Base-by-base conservation (phyloP, 2,888 invertebrate species). In the Drosophila pseudotalamancana region DNA sequence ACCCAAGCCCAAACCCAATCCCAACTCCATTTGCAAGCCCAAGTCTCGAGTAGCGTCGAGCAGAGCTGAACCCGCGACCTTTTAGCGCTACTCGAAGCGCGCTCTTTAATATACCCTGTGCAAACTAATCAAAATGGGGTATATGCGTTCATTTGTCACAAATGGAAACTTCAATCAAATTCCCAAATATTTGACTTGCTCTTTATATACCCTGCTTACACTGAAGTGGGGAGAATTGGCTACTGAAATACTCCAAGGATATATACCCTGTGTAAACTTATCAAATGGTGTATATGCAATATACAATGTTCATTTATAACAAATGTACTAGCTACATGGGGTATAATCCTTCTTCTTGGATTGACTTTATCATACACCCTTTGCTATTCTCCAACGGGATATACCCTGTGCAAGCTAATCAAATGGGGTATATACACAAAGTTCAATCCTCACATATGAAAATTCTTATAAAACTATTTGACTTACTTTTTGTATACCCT, bases 1-100 rank as follows among this genome's bases (percentile, higher is more conserved):
- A 23, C 25, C 25, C 45, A 6, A 42, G 5, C n/a, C n/a, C 16
- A 1, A 16, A 11, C 42, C 23, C 40, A 4, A 12, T 4, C 21
- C 12, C 39, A n/a, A 35, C n/a, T 42, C 27, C 27, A n/a, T n/a
- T n/a, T n/a, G n/a, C n/a, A 27, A 4, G 9, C 18, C 16, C 19
- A 45, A 9, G 16, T 4, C 21, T 25, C 18, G 60, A 14, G 23
- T 31, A n/a, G n/a, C n/a, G n/a, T n/a, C n/a, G n/a, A n/a, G n/a
- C n/a, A n/a, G n/a, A n/a, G n/a, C n/a, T 8, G 16, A 14, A 14
- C 45, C 45, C 21, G 32, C 37, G 34, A 53, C 51, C 62, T 57
- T 61, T 56, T 56, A 48, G 48, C 56, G 48, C 9, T 23, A 48
- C 34, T 53, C 35, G 45, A 12, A 29, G 18, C 62, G 12, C 40